Evolutionary conservation across 2,888 invertebrate genomes (phyloP), one percentile per base, ranked within the genome.

Genomic region (Pocota personata): DNA sequence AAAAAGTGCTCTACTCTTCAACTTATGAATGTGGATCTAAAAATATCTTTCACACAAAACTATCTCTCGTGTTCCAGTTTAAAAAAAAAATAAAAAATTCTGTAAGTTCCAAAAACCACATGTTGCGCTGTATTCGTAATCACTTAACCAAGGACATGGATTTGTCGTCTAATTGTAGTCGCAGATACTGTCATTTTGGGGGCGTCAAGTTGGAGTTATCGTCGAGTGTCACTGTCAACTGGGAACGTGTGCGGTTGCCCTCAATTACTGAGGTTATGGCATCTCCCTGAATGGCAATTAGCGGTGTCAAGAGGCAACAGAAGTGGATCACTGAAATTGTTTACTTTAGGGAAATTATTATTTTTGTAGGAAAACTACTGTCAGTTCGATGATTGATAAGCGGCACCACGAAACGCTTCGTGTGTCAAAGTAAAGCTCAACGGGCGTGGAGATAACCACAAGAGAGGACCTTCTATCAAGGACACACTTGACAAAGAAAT

Each of bases 381-480:
- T 57, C 57, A 57, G 12, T 10, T 57, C 8, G 57, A 21, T 57
- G 57, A 57, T 57, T 57, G 57, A 57, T 57, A 57, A 57, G 57
- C 19, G 57, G 21, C 57, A 57, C 57, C 32, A 35, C n/a, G 35
- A 12, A 6, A 52, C 7, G 14, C 1, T 48, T 21, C n/a, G 30
- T 55, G 30, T 16, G 30, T 14, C 16, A 30, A 57, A 16, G 7
- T 35, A 19, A 50, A 24, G 21, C 21, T 19, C 24, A 4, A 4
- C 4, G 24, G 24, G 12, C 12, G 4, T 21, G 21, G n/a, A n/a
- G 14, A 5, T 57, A 30, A 10, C 5, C 57, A 10, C 5, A 12
- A 57, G 35, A 16, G 32, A 4, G 16, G 55, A 16, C 32, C 4
- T 24, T n/a, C n/a, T n/a, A n/a, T n/a, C 52, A 30, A 52, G 52